Percentiles rank a stretch among this genome's conserved stretches.
Evolutionary conservation across 1,140 invertebrate species (phyloP).

Genomic region (Vanessa atalanta): DNA sequence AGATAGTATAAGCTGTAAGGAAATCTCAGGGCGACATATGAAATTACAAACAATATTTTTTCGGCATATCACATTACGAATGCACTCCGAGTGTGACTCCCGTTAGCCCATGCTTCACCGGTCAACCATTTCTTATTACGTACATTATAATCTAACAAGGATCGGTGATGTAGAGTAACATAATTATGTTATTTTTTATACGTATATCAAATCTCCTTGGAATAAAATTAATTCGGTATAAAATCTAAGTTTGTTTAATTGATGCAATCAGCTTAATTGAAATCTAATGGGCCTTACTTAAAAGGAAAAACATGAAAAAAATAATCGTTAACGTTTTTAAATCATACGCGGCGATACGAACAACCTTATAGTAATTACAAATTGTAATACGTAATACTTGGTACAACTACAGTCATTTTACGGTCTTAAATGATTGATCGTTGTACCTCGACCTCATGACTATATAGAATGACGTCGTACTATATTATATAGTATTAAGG

Average conservation of each 20-base stretch:
- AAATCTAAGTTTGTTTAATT: constrained; percentile 1
- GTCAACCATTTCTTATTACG: constrained; percentile 64
- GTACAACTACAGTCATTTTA: constrained; percentile 6
- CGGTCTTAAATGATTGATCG: background rate
- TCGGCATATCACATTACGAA: constrained; percentile 62
- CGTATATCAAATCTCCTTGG: background rate
- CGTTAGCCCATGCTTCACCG: constrained; percentile 70
- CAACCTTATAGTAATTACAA: constrained; percentile 11
- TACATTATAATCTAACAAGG: constrained; percentile 10
- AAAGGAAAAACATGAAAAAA: background rate
- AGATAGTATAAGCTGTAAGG: constrained; percentile 34
- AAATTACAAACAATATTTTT: constrained; percentile 56
- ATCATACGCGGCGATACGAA: background rate
- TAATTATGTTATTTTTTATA: background rate
- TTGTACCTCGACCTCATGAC: background rate
- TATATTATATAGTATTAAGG: too few relatives aligned
- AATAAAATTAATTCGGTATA: background rate
- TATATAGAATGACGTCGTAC: background rate
- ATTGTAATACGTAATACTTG: constrained; percentile 2
- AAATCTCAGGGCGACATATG: constrained; percentile 50
- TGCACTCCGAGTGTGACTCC: constrained; percentile 67
- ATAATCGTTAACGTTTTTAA: background rate
- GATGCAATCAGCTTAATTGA: constrained; percentile 8
- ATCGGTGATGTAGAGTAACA: background rate
- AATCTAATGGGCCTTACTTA: background rate